A percentile compares a stretch with the other conserved stretches of the same genome.
Evolutionary conservation across 1,140 invertebrate genomes (phyloP).

Genomic region (Bombus ignitus): DNA sequence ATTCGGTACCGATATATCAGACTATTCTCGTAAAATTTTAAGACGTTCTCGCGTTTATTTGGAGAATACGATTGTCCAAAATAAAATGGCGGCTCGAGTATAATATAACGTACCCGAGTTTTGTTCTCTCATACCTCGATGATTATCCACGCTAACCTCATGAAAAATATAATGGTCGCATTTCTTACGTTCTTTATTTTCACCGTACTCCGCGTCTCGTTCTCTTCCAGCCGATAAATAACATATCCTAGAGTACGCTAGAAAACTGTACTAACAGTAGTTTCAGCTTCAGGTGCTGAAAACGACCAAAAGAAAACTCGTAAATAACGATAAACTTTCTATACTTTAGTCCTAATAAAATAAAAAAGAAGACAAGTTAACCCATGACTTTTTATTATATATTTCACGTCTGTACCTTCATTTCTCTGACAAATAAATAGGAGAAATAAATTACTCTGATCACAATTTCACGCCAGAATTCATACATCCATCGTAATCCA

Average conservation of each 20-base stretch:
- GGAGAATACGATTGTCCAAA: background rate
- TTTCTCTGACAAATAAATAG: background rate
- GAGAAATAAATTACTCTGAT: background rate
- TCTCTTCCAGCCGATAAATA: slow-evolving; percentile 35
- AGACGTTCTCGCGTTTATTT: background rate
- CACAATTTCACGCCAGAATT: background rate
- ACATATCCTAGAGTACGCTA: slow-evolving; percentile 1
- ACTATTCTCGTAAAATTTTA: background rate
- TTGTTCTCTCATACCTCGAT: background rate
- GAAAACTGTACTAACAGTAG: background rate
- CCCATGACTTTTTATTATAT: too few relatives aligned
- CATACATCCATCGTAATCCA: background rate
- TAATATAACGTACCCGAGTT: background rate
- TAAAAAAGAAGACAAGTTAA: too few relatives aligned
- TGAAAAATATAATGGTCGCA: slow-evolving; percentile 12
- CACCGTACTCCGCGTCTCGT: too few relatives aligned
- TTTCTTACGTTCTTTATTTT: slow-evolving; percentile 16
- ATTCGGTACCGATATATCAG: background rate
- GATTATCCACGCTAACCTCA: slow-evolving; percentile 30
- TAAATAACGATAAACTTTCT: background rate
- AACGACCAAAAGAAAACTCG: background rate
- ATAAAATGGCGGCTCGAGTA: background rate
- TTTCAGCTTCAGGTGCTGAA: background rate
- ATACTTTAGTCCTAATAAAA: too few relatives aligned
- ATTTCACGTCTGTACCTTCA: background rate